Evolutionary conservation across 2,888 invertebrate species (phyloP), one percentile per base, ranked within the genome.

Genomic region (Priocnemis perturbator): DNA sequence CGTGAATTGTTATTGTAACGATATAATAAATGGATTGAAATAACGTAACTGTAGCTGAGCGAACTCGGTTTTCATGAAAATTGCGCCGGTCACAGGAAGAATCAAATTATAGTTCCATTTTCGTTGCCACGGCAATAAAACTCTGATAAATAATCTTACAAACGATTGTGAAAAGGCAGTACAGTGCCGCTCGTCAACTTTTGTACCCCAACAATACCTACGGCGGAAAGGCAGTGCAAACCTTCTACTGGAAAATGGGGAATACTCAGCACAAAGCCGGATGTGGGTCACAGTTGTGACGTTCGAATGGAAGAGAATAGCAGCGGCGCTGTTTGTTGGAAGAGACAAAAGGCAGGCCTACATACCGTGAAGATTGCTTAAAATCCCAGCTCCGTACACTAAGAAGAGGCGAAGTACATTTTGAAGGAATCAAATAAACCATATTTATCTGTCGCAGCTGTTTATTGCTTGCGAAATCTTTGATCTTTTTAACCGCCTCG

Each of bases 221-320:
- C 50, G n/a, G 72, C 60, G 69, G 64, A 63, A 73, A 66, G 69
- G 73, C 37, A 61, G 47, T 66, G 73, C 73, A 74, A 69, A 73
- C 73, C 73, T 74, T 70, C 64, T 66, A 56, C 45, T 64, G 70
- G 64, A 63, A 62, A 73, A 69, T 69, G 59, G 74, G 58, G 70
- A 65, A 65, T 64, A 57, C 44, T 53, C 21, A 50, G 60, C 61
- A 65, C 64, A 65, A 74, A 74, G 74, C 74, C 60, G 65, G 65
- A 74, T 71, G 60, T 74, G 58, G 74, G 74, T 74, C 74, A 67
- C 67, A 64, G 74, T 70, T 74, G 70, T 71, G 70, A 73, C 65
- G 73, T 62, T 58, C 60, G 67, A 67, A 69, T 65, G 65, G 70
- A 58, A 68, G 69, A 37, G 37, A 37, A 37, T 50, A 50, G 50